Conservation (phyloP, 2,797 vertebrate species). For the Galago senegalensis region DNA sequence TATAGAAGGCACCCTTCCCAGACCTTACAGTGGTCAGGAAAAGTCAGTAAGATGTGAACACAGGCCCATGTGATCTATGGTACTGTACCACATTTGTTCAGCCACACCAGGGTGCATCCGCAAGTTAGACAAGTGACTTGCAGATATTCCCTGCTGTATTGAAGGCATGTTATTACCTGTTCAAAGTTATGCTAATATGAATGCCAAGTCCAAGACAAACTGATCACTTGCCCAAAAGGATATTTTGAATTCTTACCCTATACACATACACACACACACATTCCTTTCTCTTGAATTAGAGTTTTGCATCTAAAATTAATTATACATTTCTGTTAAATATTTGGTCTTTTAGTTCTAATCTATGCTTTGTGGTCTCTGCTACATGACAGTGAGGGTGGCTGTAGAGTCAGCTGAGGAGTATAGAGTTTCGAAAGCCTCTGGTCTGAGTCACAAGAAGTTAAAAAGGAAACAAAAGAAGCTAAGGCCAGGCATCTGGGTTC, state of each 20-base stretch:
- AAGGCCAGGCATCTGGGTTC: neutral
- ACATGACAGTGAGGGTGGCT: neutral
- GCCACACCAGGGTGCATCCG: neutral
- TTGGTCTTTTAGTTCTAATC: neutral
- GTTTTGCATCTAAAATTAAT: neutral
- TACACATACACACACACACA: neutral
- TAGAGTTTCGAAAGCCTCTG: neutral
- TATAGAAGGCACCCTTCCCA: neutral
- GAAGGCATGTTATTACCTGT: neutral
- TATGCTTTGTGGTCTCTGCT: neutral
- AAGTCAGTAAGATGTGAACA: neutral
- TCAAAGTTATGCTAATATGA: neutral
- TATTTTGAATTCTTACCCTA: neutral
- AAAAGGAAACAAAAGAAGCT: neutral
- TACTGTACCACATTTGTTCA: neutral
- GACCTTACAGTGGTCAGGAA: neutral
- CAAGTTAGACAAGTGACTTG: neutral
- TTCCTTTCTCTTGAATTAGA: neutral
- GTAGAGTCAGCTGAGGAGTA: neutral
- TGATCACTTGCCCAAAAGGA: neutral
- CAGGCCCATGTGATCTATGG: neutral
- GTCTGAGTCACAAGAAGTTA: neutral
- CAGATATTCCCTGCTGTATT: neutral
- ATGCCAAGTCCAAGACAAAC: neutral
- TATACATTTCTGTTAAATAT: neutral